Evolutionary conservation across 2,113 vertebrate species (phyloP), one percentile per base, ranked within the genome.

Genomic region (Corythornis vintsioides): DNA sequence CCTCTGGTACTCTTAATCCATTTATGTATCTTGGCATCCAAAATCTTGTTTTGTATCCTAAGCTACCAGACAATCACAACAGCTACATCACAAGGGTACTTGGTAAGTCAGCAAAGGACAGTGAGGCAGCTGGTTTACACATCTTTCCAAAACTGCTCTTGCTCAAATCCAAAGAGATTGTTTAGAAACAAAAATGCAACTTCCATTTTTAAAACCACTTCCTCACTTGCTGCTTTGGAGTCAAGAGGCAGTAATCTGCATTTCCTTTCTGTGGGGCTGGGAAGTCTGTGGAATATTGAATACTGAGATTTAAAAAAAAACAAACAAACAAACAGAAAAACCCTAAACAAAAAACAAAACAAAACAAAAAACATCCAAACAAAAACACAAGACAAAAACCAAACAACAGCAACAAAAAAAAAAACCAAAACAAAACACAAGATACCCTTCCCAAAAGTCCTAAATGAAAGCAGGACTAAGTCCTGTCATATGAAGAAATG

Each of bases 21-120:
- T 76, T 96, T 70, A 80, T 13, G 53, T 67, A 67, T 89, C 48
- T 88, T 88, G 84, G 92, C 89, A 71, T 74, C 55, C 84, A 56
- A 57, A 88, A 71, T 86, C 47, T 79, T 95, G 81, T 91, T 93
- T 94, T 89, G 93, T 93, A 83, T 87, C 92, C 91, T 93, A 87
- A 92, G 84, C 87, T 91, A 95, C 94, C 35, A 63, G 65, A 48
- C 71, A 67, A 63, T 85, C 85, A 87, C 57, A 96, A 88, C 47
- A 89, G 67, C 89, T 80, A 42, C 75, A 69, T 71, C 47, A 40
- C n/a, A 17, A 20, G 60, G 67, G 75, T 67, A 56, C 7, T 1
- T 64, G 82, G 88, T 78, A 48, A 60, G 82, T 92, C 64, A 73
- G 89, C 82, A 80, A 86, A 79, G 10, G 12, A 85, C n/a, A 2